Evolutionary conservation across 2,113 vertebrate species (phyloP).

Genomic region (Isurus oxyrinchus): DNA sequence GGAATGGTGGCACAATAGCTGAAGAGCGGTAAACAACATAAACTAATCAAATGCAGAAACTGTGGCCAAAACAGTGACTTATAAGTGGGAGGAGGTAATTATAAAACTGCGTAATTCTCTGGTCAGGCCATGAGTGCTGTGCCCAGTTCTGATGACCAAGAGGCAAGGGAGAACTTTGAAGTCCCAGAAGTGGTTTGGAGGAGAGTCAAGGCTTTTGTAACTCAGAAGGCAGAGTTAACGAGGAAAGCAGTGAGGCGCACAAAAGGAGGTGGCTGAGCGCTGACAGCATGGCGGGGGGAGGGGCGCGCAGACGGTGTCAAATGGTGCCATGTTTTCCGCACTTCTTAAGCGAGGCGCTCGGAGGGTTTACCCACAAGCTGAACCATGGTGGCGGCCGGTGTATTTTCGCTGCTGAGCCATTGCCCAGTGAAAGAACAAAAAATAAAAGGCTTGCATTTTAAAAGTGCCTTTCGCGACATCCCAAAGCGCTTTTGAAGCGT

Average conservation of each 20-base stretch:
- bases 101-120: neutral
- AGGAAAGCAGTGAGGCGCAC: neutral
- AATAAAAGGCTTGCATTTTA: no score
- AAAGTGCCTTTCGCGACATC: no score
- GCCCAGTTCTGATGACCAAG: neutral
- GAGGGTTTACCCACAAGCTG: neutral
- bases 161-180: neutral
- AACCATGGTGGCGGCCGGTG: neutral
- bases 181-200: neutral
- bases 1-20: neutral
- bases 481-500: no score
- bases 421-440: neutral
- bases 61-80: neutral
- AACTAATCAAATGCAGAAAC: no score
- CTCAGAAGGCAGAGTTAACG: neutral
- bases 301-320: no score
- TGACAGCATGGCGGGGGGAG: neutral
- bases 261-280: neutral
- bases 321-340: neutral
- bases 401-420: neutral
- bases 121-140: neutral
- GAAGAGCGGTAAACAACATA: neutral
- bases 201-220: neutral
- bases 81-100: neutral
- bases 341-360: neutral